Evolutionary conservation across 1,140 invertebrate genomes (phyloP).

Genomic region (Brachionus angularis): DNA sequence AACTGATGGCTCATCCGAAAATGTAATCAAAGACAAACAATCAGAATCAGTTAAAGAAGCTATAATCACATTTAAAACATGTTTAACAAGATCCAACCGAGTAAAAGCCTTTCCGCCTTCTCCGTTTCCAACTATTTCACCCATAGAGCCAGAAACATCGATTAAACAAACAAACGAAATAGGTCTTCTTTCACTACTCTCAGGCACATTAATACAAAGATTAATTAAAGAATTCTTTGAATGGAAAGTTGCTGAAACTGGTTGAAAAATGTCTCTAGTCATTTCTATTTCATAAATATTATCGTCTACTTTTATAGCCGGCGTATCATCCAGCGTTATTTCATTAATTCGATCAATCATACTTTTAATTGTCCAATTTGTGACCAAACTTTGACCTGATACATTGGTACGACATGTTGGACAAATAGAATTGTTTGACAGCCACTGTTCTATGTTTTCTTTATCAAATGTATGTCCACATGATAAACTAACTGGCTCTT

Average conservation of each 20-base stretch:
- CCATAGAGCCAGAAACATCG: constrained; percentile 41
- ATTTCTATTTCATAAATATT: not conserved
- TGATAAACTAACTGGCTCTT: constrained; percentile 7
- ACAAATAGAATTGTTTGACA: not conserved
- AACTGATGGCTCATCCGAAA: not conserved
- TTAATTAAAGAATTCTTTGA: not conserved
- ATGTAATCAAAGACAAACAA: constrained; percentile 3
- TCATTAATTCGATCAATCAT: constrained; percentile 13
- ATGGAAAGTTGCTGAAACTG: not conserved
- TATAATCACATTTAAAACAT: constrained; percentile 36
- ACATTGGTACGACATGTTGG: constrained; percentile 2
- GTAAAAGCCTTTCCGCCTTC: constrained; percentile 12
- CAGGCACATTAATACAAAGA: not conserved
- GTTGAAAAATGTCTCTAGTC: not conserved
- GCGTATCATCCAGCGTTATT: not conserved
- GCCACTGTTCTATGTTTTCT: not conserved
- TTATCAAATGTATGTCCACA: constrained; percentile 36
- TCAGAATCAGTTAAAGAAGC: constrained; percentile 9
- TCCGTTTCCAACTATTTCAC: not conserved
- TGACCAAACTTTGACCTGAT: not conserved
- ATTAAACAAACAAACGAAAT: constrained; percentile 34
- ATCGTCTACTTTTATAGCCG: not conserved
- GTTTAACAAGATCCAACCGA: constrained; percentile 33
- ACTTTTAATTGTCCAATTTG: constrained; percentile 36
- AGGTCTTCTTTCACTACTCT: not conserved